Conservation (phyloP, 2,113 vertebrate species). For the Rhea pennata region DNA sequence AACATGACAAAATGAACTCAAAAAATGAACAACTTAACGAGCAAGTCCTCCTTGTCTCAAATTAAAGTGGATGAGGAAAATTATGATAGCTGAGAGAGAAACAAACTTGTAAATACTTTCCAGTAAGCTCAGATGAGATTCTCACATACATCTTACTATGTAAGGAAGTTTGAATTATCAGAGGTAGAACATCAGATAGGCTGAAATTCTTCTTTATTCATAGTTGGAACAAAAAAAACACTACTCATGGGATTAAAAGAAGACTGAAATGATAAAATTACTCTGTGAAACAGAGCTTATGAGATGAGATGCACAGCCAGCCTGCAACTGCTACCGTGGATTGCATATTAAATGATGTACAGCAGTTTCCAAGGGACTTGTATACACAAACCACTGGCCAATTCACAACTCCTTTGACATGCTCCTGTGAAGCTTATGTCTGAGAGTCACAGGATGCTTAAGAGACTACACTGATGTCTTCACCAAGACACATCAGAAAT, state of each 20-base stretch:
- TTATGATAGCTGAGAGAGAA: neutral
- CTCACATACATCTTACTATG: neutral
- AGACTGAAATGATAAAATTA: neutral
- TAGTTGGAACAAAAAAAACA: neutral
- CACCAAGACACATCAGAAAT: neutral
- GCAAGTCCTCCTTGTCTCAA: neutral
- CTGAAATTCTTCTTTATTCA: neutral
- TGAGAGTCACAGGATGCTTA: neutral
- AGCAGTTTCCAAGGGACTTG: neutral
- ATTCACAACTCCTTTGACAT: neutral
- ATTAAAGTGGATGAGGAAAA: neutral
- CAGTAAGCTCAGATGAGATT: neutral
- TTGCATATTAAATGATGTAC: neutral
- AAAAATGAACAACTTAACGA: neutral
- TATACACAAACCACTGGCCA: neutral
- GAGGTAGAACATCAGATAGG: neutral
- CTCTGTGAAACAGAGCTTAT: neutral
- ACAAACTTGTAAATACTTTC: neutral
- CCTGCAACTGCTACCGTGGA: neutral
- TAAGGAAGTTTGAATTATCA: neutral
- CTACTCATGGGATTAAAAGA: neutral
- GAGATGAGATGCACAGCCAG: neutral
- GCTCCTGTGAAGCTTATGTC: neutral
- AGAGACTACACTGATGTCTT: neutral
- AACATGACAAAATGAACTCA: neutral